Percentiles rank a stretch among this genome's conserved stretches.
Conservation (phyloP, 2,113 vertebrate genomes). For the Tenebrosternarchus preto region DNA sequence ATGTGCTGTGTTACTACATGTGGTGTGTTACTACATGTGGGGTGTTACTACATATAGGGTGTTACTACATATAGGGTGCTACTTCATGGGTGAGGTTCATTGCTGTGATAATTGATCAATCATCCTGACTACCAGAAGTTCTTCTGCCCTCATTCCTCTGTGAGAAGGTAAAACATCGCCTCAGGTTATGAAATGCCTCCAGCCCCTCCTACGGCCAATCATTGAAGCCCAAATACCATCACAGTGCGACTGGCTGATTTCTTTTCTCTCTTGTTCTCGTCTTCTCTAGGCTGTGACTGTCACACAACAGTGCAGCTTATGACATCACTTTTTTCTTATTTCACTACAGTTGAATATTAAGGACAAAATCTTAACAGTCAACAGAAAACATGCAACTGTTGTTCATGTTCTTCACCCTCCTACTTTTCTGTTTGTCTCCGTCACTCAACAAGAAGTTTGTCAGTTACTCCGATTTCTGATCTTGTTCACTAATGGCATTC, state of each 20-base stretch:
- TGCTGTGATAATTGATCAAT: constrained; percentile 77
- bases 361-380: too few relatives aligned
- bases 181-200: constrained; percentile 61
- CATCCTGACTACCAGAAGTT: constrained; percentile 76
- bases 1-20: too few relatives aligned
- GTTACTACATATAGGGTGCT: constrained; percentile 61
- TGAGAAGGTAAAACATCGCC: constrained; percentile 74
- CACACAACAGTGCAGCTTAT: not conserved
- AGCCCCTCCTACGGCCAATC: constrained; percentile 56
- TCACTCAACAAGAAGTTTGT: not conserved
- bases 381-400: too few relatives aligned
- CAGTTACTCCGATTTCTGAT: not conserved
- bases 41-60: constrained; percentile 65
- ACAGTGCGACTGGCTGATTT: constrained; percentile 50
- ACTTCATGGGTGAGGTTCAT: constrained; percentile 63
- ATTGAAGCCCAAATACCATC: constrained; percentile 60
- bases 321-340: not conserved
- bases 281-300: not conserved
- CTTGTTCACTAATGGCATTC: not conserved
- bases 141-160: constrained; percentile 70
- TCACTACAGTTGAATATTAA: too few relatives aligned
- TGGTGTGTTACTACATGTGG: not conserved
- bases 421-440: not conserved
- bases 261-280: not conserved
- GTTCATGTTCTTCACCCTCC: not conserved